Base-by-base conservation (phyloP, 2,888 invertebrate species). In the Serrognathus titanus region DNA sequence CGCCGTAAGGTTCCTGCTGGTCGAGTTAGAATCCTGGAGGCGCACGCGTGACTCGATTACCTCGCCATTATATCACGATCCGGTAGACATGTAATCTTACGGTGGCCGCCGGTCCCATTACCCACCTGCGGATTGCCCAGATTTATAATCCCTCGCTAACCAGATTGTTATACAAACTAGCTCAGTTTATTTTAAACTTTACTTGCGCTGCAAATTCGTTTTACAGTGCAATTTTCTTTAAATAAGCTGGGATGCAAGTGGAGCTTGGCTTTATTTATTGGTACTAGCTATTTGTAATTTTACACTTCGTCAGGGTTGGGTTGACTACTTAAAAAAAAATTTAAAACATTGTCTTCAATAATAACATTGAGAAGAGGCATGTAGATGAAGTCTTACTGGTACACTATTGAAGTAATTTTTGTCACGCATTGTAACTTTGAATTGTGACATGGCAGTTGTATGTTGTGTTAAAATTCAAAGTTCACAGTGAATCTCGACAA, bases 21-120 rank as follows among this genome's bases (percentile, higher is more conserved):
- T 16, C 43, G 43, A 43, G 43, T 16, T 16, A 16, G 12, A n/a
- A 16, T 43, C 43, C 55, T 16, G 57, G 51, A 48, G 51, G 57
- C 55, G 68, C 65, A 73, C 70, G 73, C 75, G 75, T 75, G 75
- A 75, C 75, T 75, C 74, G 73, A 74, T 75, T 75, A 75, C 69
- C 59, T 58, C 58, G 68, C 71, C 71, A 73, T 75, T 75, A 75
- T 74, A 75, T 75, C 73, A 75, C 75, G 69, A 75, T 74, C 71
- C 70, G 65, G 66, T 65, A 71, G 75, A 75, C 75, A 71, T 75
- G 74, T 74, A 75, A 75, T 75, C 74, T 74, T 72, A 73, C 69
- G 71, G 69, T 72, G 67, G 70, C 67, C 64, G 66, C 60, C 69
- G 69, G 66, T 61, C 59, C 66, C 66, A 65, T 64, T 70, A 70